These are phyloP conservation scores for Porites evermanni DNA, from an alignment of 92 coral and sea anemone species.

Conservation along the genomic window DNA sequence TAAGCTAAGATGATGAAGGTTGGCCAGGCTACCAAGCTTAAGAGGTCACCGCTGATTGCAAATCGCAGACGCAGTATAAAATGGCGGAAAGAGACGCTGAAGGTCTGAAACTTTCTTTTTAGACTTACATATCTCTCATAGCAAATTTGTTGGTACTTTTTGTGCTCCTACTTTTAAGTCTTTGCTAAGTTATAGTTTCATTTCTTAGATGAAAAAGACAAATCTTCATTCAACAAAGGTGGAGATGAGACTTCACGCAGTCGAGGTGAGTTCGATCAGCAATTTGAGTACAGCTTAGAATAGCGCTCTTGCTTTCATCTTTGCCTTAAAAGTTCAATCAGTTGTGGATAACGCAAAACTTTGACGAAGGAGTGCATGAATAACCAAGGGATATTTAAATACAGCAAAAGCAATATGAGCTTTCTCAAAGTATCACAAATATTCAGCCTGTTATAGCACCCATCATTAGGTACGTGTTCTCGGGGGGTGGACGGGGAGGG, in stretches of 20 bases:
- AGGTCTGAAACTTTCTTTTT: neutral
- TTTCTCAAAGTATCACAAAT: too few species aligned
- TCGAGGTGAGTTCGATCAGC: neutral
- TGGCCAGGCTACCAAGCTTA: neutral
- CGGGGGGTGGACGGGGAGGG: too few species aligned
- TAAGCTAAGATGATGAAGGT: neutral
- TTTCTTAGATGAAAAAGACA: neutral
- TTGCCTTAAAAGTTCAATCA: neutral
- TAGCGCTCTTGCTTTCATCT: too few species aligned
- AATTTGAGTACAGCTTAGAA: too few species aligned
- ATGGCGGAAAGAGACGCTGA: conserved; percentile 18
- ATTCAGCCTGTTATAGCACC: too few species aligned
- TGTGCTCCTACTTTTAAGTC: neutral
- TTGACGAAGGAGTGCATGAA: too few species aligned
- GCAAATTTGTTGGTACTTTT: neutral
- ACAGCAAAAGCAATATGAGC: too few species aligned
- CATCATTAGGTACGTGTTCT: too few species aligned
- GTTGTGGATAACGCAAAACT: neutral
- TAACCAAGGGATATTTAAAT: too few species aligned
- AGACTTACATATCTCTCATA: neutral
- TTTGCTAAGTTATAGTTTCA: neutral
- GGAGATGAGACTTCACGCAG: conserved; percentile 21
- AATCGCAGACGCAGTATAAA: neutral
- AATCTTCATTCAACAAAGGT: conserved; percentile 1
- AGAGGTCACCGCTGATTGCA: neutral